Evolutionary conservation across 2,113 vertebrate genomes (phyloP).

Genomic region (Oncorhynchus mykiss): DNA sequence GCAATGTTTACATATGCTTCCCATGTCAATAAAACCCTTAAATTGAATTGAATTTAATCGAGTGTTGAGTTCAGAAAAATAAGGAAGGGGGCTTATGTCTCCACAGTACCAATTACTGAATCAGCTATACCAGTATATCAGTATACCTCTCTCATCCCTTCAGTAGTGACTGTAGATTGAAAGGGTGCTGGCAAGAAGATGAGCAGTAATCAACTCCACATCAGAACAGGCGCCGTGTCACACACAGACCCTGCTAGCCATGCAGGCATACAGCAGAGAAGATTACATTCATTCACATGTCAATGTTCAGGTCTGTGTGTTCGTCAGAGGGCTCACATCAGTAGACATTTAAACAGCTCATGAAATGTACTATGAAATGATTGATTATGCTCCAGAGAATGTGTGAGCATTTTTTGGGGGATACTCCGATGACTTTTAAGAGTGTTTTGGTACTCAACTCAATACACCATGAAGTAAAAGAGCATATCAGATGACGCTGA

Average conservation of each 20-base stretch:
- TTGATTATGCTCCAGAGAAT: constrained; percentile 34
- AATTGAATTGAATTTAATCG: too few relatives aligned
- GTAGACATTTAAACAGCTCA: constrained; percentile 47
- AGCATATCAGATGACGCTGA: too few relatives aligned
- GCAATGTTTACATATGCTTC: too few relatives aligned
- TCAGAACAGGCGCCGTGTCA: constrained; percentile 61
- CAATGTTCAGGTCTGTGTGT: constrained; percentile 42
- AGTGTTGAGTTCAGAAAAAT: constrained; percentile 52
- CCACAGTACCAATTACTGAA: constrained; percentile 55
- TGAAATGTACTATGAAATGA: constrained; percentile 29
- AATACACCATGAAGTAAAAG: too few relatives aligned
- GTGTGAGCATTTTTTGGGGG: not conserved
- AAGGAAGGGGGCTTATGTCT: constrained; percentile 56
- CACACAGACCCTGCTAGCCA: constrained; percentile 48
- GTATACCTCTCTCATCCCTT: constrained; percentile 48
- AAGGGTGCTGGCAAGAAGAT: constrained; percentile 61
- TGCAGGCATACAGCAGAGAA: constrained; percentile 51
- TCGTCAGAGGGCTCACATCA: constrained; percentile 45
- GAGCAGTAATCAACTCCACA: constrained; percentile 69
- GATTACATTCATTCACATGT: constrained; percentile 56
- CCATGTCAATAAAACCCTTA: too few relatives aligned
- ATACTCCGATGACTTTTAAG: too few relatives aligned
- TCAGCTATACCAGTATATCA: constrained; percentile 48
- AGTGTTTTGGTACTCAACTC: too few relatives aligned
- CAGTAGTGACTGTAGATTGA: constrained; percentile 60